Conservation (phyloP, 2,797 vertebrate species). For the Dallia pectoralis region DNA sequence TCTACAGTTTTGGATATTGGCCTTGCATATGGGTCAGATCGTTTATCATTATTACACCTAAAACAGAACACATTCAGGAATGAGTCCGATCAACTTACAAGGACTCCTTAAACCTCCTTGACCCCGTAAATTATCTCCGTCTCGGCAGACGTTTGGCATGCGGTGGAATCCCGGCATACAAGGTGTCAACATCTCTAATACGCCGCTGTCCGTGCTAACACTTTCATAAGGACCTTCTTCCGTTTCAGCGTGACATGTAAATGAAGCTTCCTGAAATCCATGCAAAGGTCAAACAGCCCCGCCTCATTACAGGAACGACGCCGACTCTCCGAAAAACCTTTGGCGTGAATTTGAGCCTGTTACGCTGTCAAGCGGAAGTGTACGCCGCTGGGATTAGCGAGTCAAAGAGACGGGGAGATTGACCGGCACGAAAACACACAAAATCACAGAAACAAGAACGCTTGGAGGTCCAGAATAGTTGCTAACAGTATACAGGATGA, state of each 20-base stretch:
- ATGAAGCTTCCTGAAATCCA: too few relatives aligned
- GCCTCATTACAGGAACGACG: not conserved
- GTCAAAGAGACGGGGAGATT: too few relatives aligned
- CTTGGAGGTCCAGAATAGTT: not conserved
- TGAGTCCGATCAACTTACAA: not conserved
- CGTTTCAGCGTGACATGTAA: too few relatives aligned
- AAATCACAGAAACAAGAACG: too few relatives aligned
- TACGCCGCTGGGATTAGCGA: too few relatives aligned
- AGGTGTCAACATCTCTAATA: not conserved
- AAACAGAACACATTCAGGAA: not conserved
- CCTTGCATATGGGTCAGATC: too few relatives aligned
- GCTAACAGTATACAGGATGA: not conserved
- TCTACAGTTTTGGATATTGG: too few relatives aligned
- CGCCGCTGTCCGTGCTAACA: not conserved
- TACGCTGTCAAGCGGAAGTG: too few relatives aligned
- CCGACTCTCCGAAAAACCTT: too few relatives aligned
- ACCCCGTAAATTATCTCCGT: not conserved
- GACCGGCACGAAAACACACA: too few relatives aligned
- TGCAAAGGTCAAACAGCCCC: not conserved
- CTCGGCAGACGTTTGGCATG: not conserved
- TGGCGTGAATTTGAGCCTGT: too few relatives aligned
- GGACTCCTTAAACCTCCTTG: not conserved
- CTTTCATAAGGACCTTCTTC: not conserved
- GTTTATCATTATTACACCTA: not conserved
- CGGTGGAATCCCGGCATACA: not conserved